These are phyloP conservation scores for Ethmia dodecea DNA, from an alignment of 2,888 invertebrate species.

Conservation along the genomic window DNA sequence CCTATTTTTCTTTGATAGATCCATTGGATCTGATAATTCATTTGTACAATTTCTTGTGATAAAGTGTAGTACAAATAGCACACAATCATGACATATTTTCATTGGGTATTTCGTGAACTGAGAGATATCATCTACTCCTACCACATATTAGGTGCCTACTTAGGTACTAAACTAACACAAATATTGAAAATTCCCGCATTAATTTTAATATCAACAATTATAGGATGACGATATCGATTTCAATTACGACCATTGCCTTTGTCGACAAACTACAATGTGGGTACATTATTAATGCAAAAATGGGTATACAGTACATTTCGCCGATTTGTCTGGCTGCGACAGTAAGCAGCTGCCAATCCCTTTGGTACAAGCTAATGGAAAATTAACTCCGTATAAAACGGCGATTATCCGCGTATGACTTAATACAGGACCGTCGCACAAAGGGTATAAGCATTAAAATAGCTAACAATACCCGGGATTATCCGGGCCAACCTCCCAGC, in stretches of 20 bases:
- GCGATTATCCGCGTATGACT: conserved; percentile 75
- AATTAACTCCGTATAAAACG: conserved; percentile 72
- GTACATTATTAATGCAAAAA: conserved; percentile 13
- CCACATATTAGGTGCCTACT: too few species aligned
- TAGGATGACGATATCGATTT: too few species aligned
- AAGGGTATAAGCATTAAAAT: conserved; percentile 72
- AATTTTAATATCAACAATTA: too few species aligned
- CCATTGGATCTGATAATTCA: too few species aligned
- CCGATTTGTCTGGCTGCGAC: conserved; percentile 40
- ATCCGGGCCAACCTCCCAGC: conserved; percentile 56
- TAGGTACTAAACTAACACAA: too few species aligned
- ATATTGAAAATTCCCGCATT: too few species aligned
- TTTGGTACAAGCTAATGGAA: conserved; percentile 55
- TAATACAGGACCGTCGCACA: conserved; percentile 68
- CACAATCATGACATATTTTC: too few species aligned
- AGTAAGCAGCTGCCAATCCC: conserved; percentile 63
- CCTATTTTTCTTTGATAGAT: too few species aligned
- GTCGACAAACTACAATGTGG: conserved; percentile 10
- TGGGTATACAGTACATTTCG: conserved; percentile 26
- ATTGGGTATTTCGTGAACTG: too few species aligned
- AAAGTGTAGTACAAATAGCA: too few species aligned
- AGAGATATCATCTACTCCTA: too few species aligned
- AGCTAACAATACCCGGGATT: conserved; percentile 70
- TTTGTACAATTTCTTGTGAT: too few species aligned
- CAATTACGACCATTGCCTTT: conserved; percentile 3